Percentiles rank a stretch among this genome's conserved stretches.
These are phyloP conservation scores for Mechanitis messenoides DNA, from an alignment of 2,888 invertebrate species.

Conservation along the genomic window DNA sequence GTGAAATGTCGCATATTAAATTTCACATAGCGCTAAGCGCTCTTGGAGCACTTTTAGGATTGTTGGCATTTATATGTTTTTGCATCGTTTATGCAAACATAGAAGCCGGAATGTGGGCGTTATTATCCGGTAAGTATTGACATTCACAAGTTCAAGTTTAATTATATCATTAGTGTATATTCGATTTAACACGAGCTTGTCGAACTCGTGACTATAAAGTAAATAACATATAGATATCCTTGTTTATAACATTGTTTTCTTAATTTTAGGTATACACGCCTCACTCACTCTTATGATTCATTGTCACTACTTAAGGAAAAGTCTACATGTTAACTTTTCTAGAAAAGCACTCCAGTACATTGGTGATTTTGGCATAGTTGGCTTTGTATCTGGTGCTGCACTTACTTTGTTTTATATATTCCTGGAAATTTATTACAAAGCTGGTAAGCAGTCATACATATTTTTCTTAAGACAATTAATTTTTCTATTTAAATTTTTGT, in stretches of 20 bases:
- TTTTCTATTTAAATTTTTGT: too few species aligned
- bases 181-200: neutral
- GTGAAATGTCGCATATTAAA: conserved; percentile 58
- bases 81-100: conserved; percentile 67
- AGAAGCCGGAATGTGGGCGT: conserved; percentile 70
- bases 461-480: too few species aligned
- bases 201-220: conserved; percentile 1
- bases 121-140: conserved; percentile 59
- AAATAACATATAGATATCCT: conserved; percentile 6
- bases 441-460: conserved; percentile 49
- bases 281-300: conserved; percentile 58
- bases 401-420: conserved; percentile 68
- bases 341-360: conserved; percentile 64
- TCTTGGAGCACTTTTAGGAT: conserved; percentile 54
- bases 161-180: conserved; percentile 1
- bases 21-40: conserved; percentile 61
- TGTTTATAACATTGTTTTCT: conserved; percentile 5
- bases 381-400: conserved; percentile 63
- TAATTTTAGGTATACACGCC: conserved; percentile 56
- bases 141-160: conserved; percentile 12
- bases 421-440: conserved; percentile 57
- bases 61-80: conserved; percentile 69
- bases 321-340: conserved; percentile 70
- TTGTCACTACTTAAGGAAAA: conserved; percentile 61
- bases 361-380: conserved; percentile 66